Percentiles rank a stretch among this genome's conserved stretches.
phyloP scores from a whole-genome alignment of 1,140 invertebrate genomes.

The Gerris buenoi region DNA sequence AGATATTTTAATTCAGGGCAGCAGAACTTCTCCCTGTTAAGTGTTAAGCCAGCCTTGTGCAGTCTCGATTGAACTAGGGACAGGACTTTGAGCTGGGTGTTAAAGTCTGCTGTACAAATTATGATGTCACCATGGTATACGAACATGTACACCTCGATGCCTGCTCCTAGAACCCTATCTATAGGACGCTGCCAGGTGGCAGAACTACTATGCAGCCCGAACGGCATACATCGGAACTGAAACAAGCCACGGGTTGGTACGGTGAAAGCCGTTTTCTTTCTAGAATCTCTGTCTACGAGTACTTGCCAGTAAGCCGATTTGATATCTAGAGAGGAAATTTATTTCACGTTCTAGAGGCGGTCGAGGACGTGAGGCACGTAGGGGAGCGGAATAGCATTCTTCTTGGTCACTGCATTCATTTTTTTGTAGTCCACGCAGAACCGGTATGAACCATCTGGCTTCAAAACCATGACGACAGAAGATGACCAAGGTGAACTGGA shows the following conservation, averaged over 20 bases:
- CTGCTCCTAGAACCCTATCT: constrained; percentile 24
- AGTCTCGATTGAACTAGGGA: too few species aligned
- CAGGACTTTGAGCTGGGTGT: constrained; percentile 26
- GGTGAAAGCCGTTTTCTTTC: constrained; percentile 15
- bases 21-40: too few species aligned
- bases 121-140: constrained; percentile 34
- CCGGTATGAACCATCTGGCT: constrained; percentile 32
- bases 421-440: constrained; percentile 34
- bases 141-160: constrained; percentile 21
- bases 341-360: too few species aligned
- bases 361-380: constrained; percentile 18
- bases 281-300: constrained; percentile 7
- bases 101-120: constrained; percentile 25
- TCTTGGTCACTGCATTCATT: constrained; percentile 30
- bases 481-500: constrained; percentile 31
- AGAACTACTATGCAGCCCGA: constrained; percentile 31
- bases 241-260: constrained; percentile 22
- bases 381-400: constrained; percentile 21
- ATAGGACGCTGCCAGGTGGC: constrained; percentile 28
- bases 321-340: constrained; percentile 25
- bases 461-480: constrained; percentile 34
- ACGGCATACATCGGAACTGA: constrained; percentile 31
- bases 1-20: too few species aligned
- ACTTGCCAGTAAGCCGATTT: constrained; percentile 24
- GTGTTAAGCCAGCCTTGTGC: too few species aligned